Percentiles rank a stretch among this genome's conserved stretches.
Evolutionary conservation across 2,113 vertebrate genomes (phyloP).

Genomic region (Chaetodon auriga): DNA sequence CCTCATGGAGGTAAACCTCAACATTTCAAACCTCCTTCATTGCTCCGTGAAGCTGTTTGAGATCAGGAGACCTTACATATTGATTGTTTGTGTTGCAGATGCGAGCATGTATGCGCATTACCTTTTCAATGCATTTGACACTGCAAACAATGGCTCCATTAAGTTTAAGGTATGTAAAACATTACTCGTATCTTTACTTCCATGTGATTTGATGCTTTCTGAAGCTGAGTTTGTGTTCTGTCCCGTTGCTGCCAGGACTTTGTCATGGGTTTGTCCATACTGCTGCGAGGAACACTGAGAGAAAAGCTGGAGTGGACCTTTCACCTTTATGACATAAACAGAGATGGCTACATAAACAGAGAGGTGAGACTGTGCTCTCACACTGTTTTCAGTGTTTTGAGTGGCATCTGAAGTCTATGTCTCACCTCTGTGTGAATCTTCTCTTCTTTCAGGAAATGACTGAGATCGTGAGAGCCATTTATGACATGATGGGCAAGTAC

Average conservation of each 20-base stretch:
- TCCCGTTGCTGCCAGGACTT: slow-evolving; percentile 88
- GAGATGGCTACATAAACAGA: slow-evolving; percentile 95
- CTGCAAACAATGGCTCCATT: slow-evolving; percentile 94
- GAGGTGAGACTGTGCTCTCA: slow-evolving; percentile 83
- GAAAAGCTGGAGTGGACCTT: slow-evolving; percentile 98
- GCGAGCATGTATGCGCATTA: slow-evolving; percentile 98
- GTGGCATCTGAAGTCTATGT: neutral
- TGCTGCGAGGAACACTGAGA: slow-evolving; percentile 92
- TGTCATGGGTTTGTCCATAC: slow-evolving; percentile 93
- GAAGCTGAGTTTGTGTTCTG: neutral
- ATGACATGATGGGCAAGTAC: slow-evolving; percentile 99
- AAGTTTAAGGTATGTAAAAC: slow-evolving; percentile 94
- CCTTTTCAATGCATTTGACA: slow-evolving; percentile 97
- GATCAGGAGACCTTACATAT: neutral
- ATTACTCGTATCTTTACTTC: neutral
- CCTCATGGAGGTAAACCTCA: slow-evolving; percentile 94
- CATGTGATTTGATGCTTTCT: neutral
- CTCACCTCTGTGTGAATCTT: neutral
- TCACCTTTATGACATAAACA: slow-evolving; percentile 97
- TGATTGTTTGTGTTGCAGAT: slow-evolving; percentile 84
- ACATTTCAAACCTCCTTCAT: neutral
- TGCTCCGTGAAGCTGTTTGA: neutral
- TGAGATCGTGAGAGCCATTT: slow-evolving; percentile 97
- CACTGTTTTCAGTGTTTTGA: no score
- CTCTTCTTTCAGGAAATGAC: slow-evolving; percentile 92